phyloP scores from a whole-genome alignment of 2,113 vertebrate genomes.

The Lethenteron camtschaticum region DNA sequence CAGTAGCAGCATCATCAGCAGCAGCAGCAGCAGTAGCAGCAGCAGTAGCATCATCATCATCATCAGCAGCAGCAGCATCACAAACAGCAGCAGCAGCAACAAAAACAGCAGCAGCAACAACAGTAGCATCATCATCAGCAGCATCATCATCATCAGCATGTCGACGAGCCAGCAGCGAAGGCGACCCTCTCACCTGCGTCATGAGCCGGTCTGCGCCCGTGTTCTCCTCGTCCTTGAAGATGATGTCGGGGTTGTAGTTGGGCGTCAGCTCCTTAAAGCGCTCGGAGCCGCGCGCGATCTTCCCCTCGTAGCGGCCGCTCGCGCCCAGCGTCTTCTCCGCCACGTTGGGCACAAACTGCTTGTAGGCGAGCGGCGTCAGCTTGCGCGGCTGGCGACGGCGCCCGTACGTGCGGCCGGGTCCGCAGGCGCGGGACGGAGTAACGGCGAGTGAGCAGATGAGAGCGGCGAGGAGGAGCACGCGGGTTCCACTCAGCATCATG shows the following conservation, averaged over 20 bases:
- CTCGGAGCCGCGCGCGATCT: constrained; percentile 67
- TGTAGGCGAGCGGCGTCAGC: constrained; percentile 69
- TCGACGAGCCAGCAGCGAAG: too few species aligned
- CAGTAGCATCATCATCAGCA: too few species aligned
- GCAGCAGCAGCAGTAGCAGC: too few species aligned
- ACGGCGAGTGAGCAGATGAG: constrained; percentile 31
- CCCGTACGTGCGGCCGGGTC: constrained; percentile 81
- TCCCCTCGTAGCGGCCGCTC: constrained; percentile 79
- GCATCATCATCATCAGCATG: too few species aligned
- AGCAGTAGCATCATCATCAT: too few species aligned
- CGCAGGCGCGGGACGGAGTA: constrained; percentile 63
- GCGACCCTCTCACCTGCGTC: constrained; percentile 52
- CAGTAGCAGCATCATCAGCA: too few species aligned
- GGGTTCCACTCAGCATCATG: constrained; percentile 16
- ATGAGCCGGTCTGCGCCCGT: constrained; percentile 85
- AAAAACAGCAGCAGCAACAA: too few species aligned
- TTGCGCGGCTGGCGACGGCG: constrained; percentile 56
- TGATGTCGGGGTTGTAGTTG: constrained; percentile 95
- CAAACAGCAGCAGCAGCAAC: too few species aligned
- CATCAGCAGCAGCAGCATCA: too few species aligned
- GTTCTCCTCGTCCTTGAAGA: constrained; percentile 98
- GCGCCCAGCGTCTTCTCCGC: constrained; percentile 89
- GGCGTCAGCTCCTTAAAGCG: constrained; percentile 85
- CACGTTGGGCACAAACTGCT: constrained; percentile 74
- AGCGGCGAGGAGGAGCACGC: constrained; percentile 34